phyloP scores from a whole-genome alignment of 2,113 vertebrate genomes.

The Eptesicus fuscus region DNA sequence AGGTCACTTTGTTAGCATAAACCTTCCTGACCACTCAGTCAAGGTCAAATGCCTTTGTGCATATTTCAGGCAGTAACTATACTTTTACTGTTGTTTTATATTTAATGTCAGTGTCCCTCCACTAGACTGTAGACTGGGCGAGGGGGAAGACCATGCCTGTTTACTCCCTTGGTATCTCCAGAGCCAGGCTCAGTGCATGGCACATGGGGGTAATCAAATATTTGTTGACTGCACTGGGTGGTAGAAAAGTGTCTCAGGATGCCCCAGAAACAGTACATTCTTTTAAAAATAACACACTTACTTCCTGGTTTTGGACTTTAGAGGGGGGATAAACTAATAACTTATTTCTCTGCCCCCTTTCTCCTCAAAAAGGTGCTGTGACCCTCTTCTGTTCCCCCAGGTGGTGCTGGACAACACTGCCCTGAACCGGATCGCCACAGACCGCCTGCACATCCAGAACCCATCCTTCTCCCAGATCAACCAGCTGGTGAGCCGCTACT shows the following conservation, averaged over 20 bases:
- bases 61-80: background rate
- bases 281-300: background rate
- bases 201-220: slow-evolving; percentile 42
- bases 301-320: background rate
- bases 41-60: slow-evolving; percentile 9
- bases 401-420: slow-evolving; percentile 97
- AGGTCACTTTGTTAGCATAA: background rate
- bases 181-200: background rate
- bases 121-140: background rate
- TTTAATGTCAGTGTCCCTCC: background rate
- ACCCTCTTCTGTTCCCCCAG: slow-evolving; percentile 61
- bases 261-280: background rate
- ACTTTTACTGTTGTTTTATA: background rate
- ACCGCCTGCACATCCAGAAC: slow-evolving; percentile 97
- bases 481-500: slow-evolving; percentile 90
- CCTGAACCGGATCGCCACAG: slow-evolving; percentile 95
- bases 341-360: background rate
- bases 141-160: background rate
- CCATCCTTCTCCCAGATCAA: slow-evolving; percentile 98
- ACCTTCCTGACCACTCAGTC: background rate
- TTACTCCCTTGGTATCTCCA: background rate
- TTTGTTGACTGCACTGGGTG: slow-evolving; percentile 71
- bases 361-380: background rate
- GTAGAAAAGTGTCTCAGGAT: slow-evolving; percentile 63
- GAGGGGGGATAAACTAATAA: background rate